Evolutionary conservation across 2,797 vertebrate genomes (phyloP), one percentile per base, ranked within the genome.

Genomic region (Chrosomus eos): DNA sequence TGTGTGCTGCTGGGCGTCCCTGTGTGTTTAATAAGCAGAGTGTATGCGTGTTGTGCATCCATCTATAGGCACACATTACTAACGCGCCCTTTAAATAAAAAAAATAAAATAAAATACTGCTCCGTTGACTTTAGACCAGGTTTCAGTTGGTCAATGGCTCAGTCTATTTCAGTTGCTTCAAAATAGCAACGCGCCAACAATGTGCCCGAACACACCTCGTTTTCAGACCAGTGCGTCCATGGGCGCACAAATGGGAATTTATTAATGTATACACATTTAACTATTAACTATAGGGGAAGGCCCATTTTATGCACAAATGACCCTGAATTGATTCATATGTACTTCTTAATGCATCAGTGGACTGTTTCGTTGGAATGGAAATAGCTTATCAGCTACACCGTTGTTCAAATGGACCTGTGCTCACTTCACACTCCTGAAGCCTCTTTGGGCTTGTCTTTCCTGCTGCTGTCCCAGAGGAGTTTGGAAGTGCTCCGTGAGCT

Each of bases 391-490:
- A 31, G 18, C 72, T 23, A 75, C 66, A 83, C 55, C 62, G 55
- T 33, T 76, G 45, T 55, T 83, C 72, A 67, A 18, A 76, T 55
- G 51, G 48, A 72, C 58, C 26, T 36, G 51, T 40, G 51, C 67
- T 78, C 45, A 71, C 68, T 86, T 72, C 79, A 62, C 84, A 83
- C 73, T 28, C 82, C 43, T 70, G 51, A 68, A 82, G 51, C 51
- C 84, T 82, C 70, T 85, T 74, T 62, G 70, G 83, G 19, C 43
- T 78, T 55, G 75, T 85, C 40, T 73, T 80, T 75, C 36, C 26
- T 43, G 58, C 80, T 67, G 60, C 33, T 26, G 23, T 80, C 87
- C 81, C 66, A 43, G 33, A 68, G 74, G 77, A 70, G 51, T 64
- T 73, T 45, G 64, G 23, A 62, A 62, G 76, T 80, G 55, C 72